A percentile compares a stretch with the other conserved stretches of the same genome.
These are phyloP conservation scores for Choristoneura rosaceana DNA, from an alignment of 2,888 invertebrate genomes.

Conservation along the genomic window DNA sequence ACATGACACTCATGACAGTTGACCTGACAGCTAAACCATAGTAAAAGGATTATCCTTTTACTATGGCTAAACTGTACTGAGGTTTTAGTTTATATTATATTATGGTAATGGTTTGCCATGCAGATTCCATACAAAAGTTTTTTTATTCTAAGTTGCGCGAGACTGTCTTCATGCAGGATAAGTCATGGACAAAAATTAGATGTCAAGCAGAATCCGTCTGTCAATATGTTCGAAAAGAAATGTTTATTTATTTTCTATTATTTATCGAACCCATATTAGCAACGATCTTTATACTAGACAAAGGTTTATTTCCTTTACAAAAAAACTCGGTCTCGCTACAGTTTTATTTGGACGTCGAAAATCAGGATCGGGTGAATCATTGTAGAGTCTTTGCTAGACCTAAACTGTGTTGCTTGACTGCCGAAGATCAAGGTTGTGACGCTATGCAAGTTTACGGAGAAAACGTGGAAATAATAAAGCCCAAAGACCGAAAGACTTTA, in stretches of 20 bases:
- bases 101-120: too few relatives aligned
- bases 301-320: slow-evolving; percentile 30
- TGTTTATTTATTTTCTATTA: slow-evolving; percentile 31
- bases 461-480: slow-evolving; percentile 6
- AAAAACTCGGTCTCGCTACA: slow-evolving; percentile 25
- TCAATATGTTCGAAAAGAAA: slow-evolving; percentile 30
- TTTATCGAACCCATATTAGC: slow-evolving; percentile 20
- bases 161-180: background rate
- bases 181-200: background rate
- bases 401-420: slow-evolving; percentile 23
- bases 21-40: too few relatives aligned
- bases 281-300: slow-evolving; percentile 12
- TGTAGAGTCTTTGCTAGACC: slow-evolving; percentile 15
- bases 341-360: slow-evolving; percentile 28
- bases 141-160: too few relatives aligned
- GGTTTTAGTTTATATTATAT: too few relatives aligned
- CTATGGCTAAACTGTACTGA: too few relatives aligned
- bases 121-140: too few relatives aligned
- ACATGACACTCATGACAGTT: too few relatives aligned
- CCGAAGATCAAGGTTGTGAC: slow-evolving; percentile 18
- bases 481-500: slow-evolving; percentile 17
- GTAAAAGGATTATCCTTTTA: too few relatives aligned
- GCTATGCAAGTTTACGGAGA: slow-evolving; percentile 22
- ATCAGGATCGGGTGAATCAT: slow-evolving; percentile 11
- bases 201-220: background rate